A percentile compares a stretch with the other conserved stretches of the same genome.
phyloP scores from a whole-genome alignment of 2,797 vertebrate genomes.

The Brachyrhaphis roseni region DNA sequence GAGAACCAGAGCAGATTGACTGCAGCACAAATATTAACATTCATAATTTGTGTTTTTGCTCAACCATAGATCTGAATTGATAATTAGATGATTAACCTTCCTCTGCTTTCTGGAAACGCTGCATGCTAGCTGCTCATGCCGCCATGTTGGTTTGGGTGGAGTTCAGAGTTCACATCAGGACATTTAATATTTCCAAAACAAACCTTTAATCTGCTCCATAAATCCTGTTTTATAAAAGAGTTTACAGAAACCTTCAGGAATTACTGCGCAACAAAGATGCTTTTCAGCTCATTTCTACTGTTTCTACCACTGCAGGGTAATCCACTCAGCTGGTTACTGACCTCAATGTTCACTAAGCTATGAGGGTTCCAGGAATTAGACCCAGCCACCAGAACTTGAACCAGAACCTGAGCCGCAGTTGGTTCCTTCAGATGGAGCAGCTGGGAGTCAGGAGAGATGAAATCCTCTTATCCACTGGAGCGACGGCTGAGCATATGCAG shows the following conservation, averaged over 20 bases:
- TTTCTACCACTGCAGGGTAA: constrained; percentile 1
- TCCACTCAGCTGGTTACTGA: constrained; percentile 4
- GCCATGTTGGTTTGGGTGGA: not conserved
- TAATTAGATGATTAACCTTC: not conserved
- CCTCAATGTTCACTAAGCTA: constrained; percentile 4
- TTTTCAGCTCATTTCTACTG: not conserved
- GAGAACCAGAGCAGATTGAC: not conserved
- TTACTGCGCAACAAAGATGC: not conserved
- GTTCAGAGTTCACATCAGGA: not conserved
- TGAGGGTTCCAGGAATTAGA: not conserved
- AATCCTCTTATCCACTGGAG: constrained; percentile 40
- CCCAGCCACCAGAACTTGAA: not conserved
- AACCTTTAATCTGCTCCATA: not conserved
- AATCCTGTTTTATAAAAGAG: not conserved
- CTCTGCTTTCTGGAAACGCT: not conserved
- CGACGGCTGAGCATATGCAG: constrained; percentile 2
- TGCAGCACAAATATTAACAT: too few relatives aligned
- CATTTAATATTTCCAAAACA: not conserved
- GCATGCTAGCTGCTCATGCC: not conserved
- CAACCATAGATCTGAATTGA: too few relatives aligned
- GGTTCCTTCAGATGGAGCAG: not conserved
- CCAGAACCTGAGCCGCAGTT: not conserved
- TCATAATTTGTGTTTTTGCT: too few relatives aligned
- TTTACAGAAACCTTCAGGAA: constrained; percentile 1
- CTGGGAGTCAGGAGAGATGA: constrained; percentile 31